Conservation (phyloP, 2,797 vertebrate genomes). For the Sandelia bainsii region DNA sequence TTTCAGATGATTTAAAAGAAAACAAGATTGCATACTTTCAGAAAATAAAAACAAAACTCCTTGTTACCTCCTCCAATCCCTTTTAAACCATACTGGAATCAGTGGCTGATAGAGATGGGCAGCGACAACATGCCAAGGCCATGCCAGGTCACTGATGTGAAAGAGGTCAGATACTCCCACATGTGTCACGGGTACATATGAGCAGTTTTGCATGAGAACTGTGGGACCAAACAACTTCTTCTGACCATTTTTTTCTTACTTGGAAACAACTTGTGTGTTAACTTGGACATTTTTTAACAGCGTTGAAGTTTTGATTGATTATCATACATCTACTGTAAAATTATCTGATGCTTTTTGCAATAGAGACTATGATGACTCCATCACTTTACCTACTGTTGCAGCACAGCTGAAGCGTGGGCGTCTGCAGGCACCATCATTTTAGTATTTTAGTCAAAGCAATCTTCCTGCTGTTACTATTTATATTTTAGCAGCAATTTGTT, state of each 20-base stretch:
- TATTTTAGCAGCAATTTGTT: slow-evolving; percentile 56
- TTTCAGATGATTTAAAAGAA: slow-evolving; percentile 20
- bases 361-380: slow-evolving; percentile 24
- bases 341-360: slow-evolving; percentile 28
- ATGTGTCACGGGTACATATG: slow-evolving; percentile 56
- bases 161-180: slow-evolving; percentile 69
- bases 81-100: slow-evolving; percentile 30
- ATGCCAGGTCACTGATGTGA: slow-evolving; percentile 69
- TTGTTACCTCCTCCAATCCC: slow-evolving; percentile 27
- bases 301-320: slow-evolving; percentile 11
- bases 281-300: slow-evolving; percentile 9
- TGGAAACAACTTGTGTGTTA: slow-evolving; percentile 14
- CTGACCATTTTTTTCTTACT: slow-evolving; percentile 19
- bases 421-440: slow-evolving; percentile 56
- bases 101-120: slow-evolving; percentile 36
- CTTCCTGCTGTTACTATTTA: slow-evolving; percentile 69
- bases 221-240: slow-evolving; percentile 31
- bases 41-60: slow-evolving; percentile 8
- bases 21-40: slow-evolving; percentile 30
- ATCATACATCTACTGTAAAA: slow-evolving; percentile 18
- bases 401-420: slow-evolving; percentile 63
- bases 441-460: slow-evolving; percentile 32
- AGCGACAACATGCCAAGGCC: slow-evolving; percentile 61
- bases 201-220: slow-evolving; percentile 49
- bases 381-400: slow-evolving; percentile 37